phyloP scores from a whole-genome alignment of 92 coral and sea anemone species.

The Pocillopora meandrina region DNA sequence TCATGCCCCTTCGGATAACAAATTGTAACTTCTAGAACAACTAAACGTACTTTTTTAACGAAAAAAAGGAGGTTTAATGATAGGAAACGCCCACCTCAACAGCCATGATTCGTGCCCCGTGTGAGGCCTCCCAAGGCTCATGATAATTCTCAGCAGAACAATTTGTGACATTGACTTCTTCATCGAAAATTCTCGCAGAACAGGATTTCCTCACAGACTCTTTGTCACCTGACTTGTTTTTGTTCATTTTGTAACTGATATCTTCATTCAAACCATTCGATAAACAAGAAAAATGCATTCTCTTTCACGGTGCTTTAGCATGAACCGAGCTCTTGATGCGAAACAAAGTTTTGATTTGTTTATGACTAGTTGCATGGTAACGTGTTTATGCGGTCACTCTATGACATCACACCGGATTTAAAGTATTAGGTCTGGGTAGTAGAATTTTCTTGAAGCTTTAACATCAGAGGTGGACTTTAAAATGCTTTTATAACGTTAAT shows the following conservation, averaged over 20 bases:
- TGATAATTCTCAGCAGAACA: neutral
- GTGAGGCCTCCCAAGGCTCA: neutral
- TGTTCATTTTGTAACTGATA: neutral
- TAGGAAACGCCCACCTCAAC: neutral
- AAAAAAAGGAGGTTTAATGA: neutral
- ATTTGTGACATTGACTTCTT: neutral
- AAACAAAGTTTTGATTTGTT: neutral
- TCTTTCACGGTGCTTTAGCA: neutral
- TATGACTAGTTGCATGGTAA: neutral
- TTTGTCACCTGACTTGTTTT: neutral
- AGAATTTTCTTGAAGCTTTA: neutral
- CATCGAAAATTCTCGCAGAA: neutral
- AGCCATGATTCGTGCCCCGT: neutral
- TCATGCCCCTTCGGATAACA: too few relatives aligned
- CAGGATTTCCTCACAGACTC: neutral
- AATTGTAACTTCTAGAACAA: too few relatives aligned
- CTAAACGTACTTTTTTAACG: too few relatives aligned
- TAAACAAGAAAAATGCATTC: neutral
- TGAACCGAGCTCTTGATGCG: neutral
- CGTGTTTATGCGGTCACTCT: neutral
- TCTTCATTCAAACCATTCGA: neutral
- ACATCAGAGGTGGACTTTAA: neutral
- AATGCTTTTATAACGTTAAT: neutral
- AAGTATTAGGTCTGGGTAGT: neutral
- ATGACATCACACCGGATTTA: neutral